phyloP scores from a whole-genome alignment of 2,888 invertebrate genomes.

The Tromatobia lineatoria region DNA sequence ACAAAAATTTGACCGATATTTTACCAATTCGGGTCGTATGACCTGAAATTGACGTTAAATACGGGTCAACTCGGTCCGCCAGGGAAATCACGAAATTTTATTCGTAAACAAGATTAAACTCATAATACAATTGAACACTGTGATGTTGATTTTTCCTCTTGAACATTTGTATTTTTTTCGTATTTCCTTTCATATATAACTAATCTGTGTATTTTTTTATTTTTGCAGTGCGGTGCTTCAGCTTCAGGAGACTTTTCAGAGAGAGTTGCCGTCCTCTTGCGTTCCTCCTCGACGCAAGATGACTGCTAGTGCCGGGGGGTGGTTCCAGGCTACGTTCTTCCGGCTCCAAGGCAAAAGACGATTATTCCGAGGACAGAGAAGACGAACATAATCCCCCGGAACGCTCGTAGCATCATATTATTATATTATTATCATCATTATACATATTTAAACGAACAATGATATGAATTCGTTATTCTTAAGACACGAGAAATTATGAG shows the following conservation, averaged over 20 bases:
- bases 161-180: background rate
- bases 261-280: slow-evolving; percentile 80
- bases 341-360: slow-evolving; percentile 3
- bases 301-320: slow-evolving; percentile 79
- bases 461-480: background rate
- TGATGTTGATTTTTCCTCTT: background rate
- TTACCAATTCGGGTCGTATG: too few relatives aligned
- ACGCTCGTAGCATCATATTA: slow-evolving; percentile 6
- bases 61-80: too few relatives aligned
- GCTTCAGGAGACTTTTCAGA: slow-evolving; percentile 79
- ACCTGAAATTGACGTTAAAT: too few relatives aligned
- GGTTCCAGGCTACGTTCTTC: slow-evolving; percentile 13
- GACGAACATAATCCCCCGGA: background rate
- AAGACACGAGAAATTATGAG: background rate
- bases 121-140: too few relatives aligned
- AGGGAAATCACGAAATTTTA: too few relatives aligned
- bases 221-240: slow-evolving; percentile 78
- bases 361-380: background rate
- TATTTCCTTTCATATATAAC: background rate
- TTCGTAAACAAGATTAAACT: background rate
- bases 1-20: too few relatives aligned
- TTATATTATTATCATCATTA: slow-evolving; percentile 2
- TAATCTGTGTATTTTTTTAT: slow-evolving; percentile 7
- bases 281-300: slow-evolving; percentile 80
- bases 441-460: slow-evolving; percentile 12